Conservation (phyloP, 2,888 invertebrate genomes). For the Ptilodon capucinus region DNA sequence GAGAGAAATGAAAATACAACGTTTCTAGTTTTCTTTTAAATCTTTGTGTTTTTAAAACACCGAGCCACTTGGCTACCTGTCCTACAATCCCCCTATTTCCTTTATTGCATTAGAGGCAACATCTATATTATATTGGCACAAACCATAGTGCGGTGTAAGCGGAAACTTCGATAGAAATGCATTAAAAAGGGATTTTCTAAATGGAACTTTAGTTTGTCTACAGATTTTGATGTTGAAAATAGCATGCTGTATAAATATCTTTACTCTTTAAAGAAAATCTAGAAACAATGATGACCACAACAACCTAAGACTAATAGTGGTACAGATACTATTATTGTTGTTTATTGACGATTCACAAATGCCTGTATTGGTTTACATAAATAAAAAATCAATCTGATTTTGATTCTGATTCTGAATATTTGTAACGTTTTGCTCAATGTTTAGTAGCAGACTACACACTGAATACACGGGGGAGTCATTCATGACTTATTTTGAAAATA, state of each 20-base stretch:
- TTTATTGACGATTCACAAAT: no score
- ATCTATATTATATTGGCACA: constrained; percentile 27
- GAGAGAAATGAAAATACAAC: background rate
- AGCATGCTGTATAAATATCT: background rate
- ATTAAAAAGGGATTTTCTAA: constrained; percentile 20
- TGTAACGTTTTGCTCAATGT: no score
- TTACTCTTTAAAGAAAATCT: background rate
- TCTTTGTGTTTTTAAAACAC: background rate
- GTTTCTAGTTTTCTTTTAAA: background rate
- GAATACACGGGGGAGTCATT: no score
- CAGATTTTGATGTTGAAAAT: background rate
- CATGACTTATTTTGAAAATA: no score
- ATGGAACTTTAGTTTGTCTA: background rate
- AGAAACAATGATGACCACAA: no score
- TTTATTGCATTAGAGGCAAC: constrained; percentile 28
- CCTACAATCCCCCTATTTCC: background rate
- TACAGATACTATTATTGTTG: no score
- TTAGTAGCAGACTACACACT: no score
- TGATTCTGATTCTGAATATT: no score
- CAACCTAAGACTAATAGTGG: no score
- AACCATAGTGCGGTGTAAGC: constrained; percentile 15
- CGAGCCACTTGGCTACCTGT: background rate
- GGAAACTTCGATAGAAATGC: constrained; percentile 9
- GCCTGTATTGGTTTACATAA: no score
- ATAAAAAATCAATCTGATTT: no score